Evolutionary conservation across 2,113 vertebrate genomes (phyloP), one percentile per base, ranked within the genome.

Genomic region (Myiagra hebetior): DNA sequence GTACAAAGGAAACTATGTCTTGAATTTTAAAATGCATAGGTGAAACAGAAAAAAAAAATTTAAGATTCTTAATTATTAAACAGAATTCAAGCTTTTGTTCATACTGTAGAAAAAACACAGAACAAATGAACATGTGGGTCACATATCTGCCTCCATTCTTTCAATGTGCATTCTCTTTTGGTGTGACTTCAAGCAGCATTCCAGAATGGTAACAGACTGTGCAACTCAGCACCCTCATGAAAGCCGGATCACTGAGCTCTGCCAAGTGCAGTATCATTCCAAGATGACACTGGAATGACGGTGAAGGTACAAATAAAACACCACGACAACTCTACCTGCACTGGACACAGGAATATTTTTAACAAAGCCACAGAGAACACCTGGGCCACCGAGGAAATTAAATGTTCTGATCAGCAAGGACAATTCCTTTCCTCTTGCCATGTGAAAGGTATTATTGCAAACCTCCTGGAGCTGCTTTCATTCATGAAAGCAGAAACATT

Each of bases 241-340:
- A 70, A 49, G 69, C 31, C 3, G 3, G 50, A 31, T 12, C 46
- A 47, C 33, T 2, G 14, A 82, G 28, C 42, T 78, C 60, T 82
- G 15, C 28, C 73, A 70, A 78, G n/a, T 11, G 53, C 73, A 77
- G 3, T 2, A 9, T 12, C 64, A 46, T 21, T 72, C 42, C 31
- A 39, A 59, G 33, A 50, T 24, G 27, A 46, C 20, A 55, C 15
- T n/a, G 19, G 13, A 50, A 50, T 19, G 20, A 67, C 0, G 0
- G 27, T 9, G 49, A 65, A 60, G 21, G 41, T 26, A 73, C 13
- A 60, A 76, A 81, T 26, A 57, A 87, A 93, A 91, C 5, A 87
- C 27, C 44, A 47, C 2, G 0, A 56, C 85, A 67, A 49, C 20
- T 73, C 64, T 55, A 22, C 26, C 82, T 78, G 56, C 47, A 39